Conservation (phyloP, 2,797 vertebrate species). For the Sardinella longiceps region DNA sequence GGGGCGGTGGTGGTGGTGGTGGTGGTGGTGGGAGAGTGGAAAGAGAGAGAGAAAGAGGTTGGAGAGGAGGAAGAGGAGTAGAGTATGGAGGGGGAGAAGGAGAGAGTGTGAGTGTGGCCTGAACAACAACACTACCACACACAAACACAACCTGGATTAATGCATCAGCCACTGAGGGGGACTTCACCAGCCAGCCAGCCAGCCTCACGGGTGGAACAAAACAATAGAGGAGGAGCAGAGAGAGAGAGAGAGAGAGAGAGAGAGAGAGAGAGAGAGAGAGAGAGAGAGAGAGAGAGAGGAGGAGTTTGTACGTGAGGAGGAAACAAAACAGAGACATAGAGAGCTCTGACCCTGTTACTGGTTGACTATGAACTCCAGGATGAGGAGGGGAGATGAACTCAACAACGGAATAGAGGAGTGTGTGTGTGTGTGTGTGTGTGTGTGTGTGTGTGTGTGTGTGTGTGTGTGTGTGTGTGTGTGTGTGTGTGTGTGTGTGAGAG, state of each 20-base stretch:
- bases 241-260: constrained; percentile 25
- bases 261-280: background rate
- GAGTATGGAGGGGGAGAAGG: background rate
- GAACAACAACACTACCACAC: constrained; percentile 60
- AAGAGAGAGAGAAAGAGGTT: background rate
- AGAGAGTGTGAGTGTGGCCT: constrained; percentile 37
- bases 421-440: too few species aligned
- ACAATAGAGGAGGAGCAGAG: background rate
- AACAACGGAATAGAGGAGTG: background rate
- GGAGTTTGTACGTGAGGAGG: background rate
- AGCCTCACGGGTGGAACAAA: background rate
- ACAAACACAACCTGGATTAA: constrained; percentile 68
- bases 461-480: too few species aligned
- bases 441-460: too few species aligned
- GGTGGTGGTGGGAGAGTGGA: background rate
- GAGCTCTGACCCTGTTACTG: background rate
- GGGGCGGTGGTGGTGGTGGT: background rate
- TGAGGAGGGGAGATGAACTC: background rate
- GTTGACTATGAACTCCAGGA: constrained; percentile 9
- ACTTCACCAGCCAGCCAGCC: background rate
- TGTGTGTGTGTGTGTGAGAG: too few species aligned
- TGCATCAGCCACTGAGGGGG: constrained; percentile 54
- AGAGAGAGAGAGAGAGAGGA: constrained; percentile 28
- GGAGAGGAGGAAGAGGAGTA: background rate
- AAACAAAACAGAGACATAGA: background rate